Percentiles rank a stretch among this genome's conserved stretches.
phyloP scores from a whole-genome alignment of 2,797 vertebrate genomes.

The Tympanoctomys barrerae region DNA sequence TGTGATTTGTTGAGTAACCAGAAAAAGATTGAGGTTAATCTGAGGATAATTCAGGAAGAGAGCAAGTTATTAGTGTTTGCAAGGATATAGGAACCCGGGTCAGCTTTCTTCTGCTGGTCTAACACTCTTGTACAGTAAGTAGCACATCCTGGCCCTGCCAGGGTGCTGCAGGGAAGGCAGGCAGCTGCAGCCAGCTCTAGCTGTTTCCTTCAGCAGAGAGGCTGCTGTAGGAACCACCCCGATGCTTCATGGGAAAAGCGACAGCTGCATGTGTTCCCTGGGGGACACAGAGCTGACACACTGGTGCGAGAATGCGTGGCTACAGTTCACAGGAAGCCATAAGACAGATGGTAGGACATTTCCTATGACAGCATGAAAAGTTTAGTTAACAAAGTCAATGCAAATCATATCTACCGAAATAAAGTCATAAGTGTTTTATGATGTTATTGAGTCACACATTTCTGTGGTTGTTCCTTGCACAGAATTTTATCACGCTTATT shows the following conservation, averaged over 20 bases:
- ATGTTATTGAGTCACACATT: not conserved
- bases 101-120: not conserved
- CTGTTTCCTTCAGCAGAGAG: not conserved
- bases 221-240: not conserved
- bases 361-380: conserved; percentile 12
- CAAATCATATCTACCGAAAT: conserved; percentile 28
- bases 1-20: not conserved
- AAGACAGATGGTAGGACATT: conserved; percentile 10
- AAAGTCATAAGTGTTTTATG: conserved; percentile 10
- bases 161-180: not conserved
- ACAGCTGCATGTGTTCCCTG: not conserved
- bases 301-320: not conserved
- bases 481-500: not conserved
- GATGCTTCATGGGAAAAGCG: conserved; percentile 15
- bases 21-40: not conserved
- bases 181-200: not conserved
- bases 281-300: not conserved
- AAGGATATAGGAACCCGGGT: not conserved
- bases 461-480: not conserved
- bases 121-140: not conserved
- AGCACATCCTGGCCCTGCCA: not conserved
- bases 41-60: conserved; percentile 62
- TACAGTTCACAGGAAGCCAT: not conserved
- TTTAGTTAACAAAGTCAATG: conserved; percentile 40
- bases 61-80: not conserved